Evolutionary conservation across 2,888 invertebrate species (phyloP).

Genomic region (Thymelicus acteon): DNA sequence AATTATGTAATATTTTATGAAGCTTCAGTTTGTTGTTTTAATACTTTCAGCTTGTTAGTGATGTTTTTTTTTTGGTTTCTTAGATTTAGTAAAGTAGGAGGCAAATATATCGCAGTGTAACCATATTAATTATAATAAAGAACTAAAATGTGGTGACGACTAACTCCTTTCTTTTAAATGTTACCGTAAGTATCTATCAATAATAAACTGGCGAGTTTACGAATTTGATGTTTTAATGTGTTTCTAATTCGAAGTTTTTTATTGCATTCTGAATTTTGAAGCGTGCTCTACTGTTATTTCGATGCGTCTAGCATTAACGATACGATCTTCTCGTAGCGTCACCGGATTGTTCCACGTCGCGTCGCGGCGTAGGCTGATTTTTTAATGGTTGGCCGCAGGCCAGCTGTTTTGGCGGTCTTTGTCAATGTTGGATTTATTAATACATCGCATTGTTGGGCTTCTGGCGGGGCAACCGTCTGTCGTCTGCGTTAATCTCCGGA

Average conservation of each 20-base stretch:
- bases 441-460: constrained; percentile 69
- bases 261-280: constrained; percentile 8
- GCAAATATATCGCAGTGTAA: no score
- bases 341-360: constrained; percentile 57
- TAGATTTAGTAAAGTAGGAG: no score
- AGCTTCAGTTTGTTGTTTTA: no score
- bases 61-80: no score
- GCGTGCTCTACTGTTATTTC: constrained; percentile 27
- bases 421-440: constrained; percentile 85
- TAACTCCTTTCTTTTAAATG: neutral
- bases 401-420: constrained; percentile 84
- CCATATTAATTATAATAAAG: no score
- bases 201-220: neutral
- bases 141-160: no score
- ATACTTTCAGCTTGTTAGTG: no score
- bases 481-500: constrained; percentile 47
- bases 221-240: neutral
- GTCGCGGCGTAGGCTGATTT: constrained; percentile 66
- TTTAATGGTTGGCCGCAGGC: constrained; percentile 69
- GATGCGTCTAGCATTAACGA: constrained; percentile 31
- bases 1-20: constrained; percentile 1
- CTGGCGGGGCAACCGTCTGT: constrained; percentile 58
- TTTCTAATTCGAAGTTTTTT: constrained; percentile 6
- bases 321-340: constrained; percentile 50
- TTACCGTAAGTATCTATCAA: constrained; percentile 2